A percentile compares a stretch with the other conserved stretches of the same genome.
phyloP scores from a whole-genome alignment of 2,888 invertebrate genomes.

The Tortrix viridana region DNA sequence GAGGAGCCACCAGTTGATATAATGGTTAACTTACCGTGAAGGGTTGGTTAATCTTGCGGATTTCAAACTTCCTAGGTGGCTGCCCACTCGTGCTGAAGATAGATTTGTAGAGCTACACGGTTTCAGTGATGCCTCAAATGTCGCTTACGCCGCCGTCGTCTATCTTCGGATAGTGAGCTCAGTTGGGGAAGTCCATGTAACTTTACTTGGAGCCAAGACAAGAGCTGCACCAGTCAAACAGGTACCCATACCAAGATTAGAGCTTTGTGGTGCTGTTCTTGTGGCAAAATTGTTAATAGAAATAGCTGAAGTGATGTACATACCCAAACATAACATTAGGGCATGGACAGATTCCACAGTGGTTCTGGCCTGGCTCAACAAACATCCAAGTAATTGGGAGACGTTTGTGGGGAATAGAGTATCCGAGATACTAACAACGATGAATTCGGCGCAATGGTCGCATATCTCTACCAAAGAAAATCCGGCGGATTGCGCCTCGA shows the following conservation, averaged over 20 bases:
- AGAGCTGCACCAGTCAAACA: background rate
- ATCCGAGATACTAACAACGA: background rate
- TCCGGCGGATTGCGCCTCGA: too few species aligned
- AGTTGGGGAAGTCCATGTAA: too few species aligned
- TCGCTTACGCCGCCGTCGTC: too few species aligned
- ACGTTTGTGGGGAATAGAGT: background rate
- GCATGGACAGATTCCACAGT: background rate
- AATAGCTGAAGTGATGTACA: background rate
- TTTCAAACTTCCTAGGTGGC: too few species aligned
- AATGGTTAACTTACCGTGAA: conserved; percentile 1
- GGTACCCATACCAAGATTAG: background rate
- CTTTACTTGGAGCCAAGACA: too few species aligned
- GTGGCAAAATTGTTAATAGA: background rate
- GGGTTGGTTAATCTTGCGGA: background rate
- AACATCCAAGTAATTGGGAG: background rate
- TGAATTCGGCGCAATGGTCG: too few species aligned
- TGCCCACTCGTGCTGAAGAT: too few species aligned
- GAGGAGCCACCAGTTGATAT: background rate
- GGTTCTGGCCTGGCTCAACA: conserved; percentile 4
- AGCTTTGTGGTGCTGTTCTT: background rate
- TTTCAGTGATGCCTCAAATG: background rate
- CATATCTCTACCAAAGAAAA: too few species aligned
- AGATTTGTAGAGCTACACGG: too few species aligned
- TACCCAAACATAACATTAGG: background rate
- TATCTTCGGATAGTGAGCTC: too few species aligned